These are phyloP conservation scores for Myripristis murdjan DNA, from an alignment of 2,797 vertebrate species.

Conservation along the genomic window DNA sequence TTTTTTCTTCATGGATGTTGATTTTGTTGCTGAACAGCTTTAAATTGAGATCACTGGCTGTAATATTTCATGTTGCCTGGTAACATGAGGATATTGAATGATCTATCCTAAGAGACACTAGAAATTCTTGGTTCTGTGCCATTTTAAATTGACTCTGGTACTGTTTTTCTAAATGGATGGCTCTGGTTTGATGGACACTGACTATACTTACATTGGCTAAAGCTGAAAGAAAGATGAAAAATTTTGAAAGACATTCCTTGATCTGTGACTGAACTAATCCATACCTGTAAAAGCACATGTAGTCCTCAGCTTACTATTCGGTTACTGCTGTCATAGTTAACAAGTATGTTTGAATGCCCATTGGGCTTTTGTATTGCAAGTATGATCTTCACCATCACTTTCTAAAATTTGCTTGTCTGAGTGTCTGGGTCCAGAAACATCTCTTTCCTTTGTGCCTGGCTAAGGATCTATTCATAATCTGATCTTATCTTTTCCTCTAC, in stretches of 20 bases:
- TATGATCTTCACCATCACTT: too few species aligned
- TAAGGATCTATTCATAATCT: not conserved
- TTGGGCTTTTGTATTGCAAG: not conserved
- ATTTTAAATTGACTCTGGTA: not conserved
- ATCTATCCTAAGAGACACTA: slow-evolving; percentile 5
- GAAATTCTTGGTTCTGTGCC: not conserved
- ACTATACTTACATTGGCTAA: not conserved
- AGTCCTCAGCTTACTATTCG: not conserved
- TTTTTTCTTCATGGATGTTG: slow-evolving; percentile 1
- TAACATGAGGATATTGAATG: not conserved
- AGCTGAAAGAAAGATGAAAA: not conserved
- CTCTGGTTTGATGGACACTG: not conserved
- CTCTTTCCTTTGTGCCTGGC: not conserved
- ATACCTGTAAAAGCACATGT: not conserved
- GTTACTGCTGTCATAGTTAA: not conserved
- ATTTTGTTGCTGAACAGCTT: not conserved
- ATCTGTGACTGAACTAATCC: not conserved
- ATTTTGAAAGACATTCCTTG: slow-evolving; percentile 8
- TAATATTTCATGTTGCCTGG: not conserved
- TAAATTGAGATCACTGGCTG: not conserved
- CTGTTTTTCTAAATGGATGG: slow-evolving; percentile 12
- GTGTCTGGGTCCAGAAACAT: not conserved
- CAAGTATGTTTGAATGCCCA: not conserved
- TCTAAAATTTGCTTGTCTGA: not conserved
- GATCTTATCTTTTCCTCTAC: not conserved